Evolutionary conservation across 2,113 vertebrate species (phyloP), one percentile per base, ranked within the genome.

Genomic region (Cryptomyrus ogoouensis): DNA sequence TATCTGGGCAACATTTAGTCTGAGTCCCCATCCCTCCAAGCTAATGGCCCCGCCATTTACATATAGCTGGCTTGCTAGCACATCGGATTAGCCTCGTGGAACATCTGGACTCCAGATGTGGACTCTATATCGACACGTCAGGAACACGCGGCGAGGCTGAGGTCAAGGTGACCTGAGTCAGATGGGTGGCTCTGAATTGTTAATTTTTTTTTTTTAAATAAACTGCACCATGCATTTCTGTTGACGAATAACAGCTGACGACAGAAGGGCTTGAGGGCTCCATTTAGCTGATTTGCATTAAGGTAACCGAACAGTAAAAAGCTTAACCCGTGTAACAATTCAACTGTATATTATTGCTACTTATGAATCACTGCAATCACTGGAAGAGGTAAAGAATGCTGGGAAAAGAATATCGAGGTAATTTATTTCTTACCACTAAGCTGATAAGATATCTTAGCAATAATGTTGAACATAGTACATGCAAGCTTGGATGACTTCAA

Each of bases 41-140:
- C 39, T 47, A 24, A 84, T 47, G 39, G 42, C 83, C 83, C 56
- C 56, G 88, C 92, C 91, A 92, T 62, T 42, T 66, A 88, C 19
- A 44, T 66, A 42, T 91, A 92, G 93, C 88, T 93, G 80, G 89
- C 92, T n/a, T 83, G 89, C 90, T 93, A 92, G 91, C 89, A 62
- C 93, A 91, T 92, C 90, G 21, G 91, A 93, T 90, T 24, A 84
- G 90, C 92, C 90, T 44, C 0, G 0, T 56, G 47, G 74, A 94
- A 94, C 95, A 96, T 95, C 95, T 96, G 95, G 93, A 91, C 83
- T 91, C 94, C 95, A 96, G 93, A 94, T 95, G 94, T 80, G 74
- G 12, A 52, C 21, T 89, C 5, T 0, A 39, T 90, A 89, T 90
- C 90, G 90, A 52, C 56, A 53, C 52, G 35, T 88, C 35, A 66